Evolutionary conservation across 2,113 vertebrate genomes (phyloP), one percentile per base, ranked within the genome.

Genomic region (Rhinopithecus roxellana): DNA sequence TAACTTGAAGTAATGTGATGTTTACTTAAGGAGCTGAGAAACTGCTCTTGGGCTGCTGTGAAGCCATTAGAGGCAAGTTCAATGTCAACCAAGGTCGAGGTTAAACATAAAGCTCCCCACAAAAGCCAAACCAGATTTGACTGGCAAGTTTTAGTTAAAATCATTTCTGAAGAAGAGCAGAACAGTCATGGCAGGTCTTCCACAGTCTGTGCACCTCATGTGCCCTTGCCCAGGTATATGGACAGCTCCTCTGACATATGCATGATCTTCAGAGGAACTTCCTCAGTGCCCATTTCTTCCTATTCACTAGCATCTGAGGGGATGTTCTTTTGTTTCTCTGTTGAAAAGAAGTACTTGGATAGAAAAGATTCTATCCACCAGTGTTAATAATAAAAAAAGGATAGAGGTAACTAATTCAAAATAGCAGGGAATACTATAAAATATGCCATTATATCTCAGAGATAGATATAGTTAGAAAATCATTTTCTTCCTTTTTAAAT

Each of bases 41-140:
- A 61, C 20, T 14, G 61, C 69, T 86, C n/a, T 78, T 52, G 61
- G 93, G 86, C 84, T 95, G 40, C 80, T 90, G 45, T 52, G 85
- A 97, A 89, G 89, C 82, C 97, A 93, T 83, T 43, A 91, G 93
- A 96, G 79, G 38, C 79, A 84, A 97, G 96, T 94, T 96, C 93
- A 97, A 25, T 89, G 83, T 95, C 93, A 80, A 79, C 5, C 69
- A 96, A 83, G 82, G 74, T 89, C 48, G 25, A 50, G 69, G 83
- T 72, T 90, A 95, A 91, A 23, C 82, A 30, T 35, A 43, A 93
- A 93, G 77, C 50, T 90, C 50, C 67, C 38, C 70, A 75, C 75
- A 67, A 93, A 81, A 82, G 40, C 77, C n/a, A 88, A 61, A 55
- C 89, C 13, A 94, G 72, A 89, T 79, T 16, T 50, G 22, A 70